Evolutionary conservation across 2,888 invertebrate genomes (phyloP), one percentile per base, ranked within the genome.

Genomic region (Rhamphomyia laevipes): DNA sequence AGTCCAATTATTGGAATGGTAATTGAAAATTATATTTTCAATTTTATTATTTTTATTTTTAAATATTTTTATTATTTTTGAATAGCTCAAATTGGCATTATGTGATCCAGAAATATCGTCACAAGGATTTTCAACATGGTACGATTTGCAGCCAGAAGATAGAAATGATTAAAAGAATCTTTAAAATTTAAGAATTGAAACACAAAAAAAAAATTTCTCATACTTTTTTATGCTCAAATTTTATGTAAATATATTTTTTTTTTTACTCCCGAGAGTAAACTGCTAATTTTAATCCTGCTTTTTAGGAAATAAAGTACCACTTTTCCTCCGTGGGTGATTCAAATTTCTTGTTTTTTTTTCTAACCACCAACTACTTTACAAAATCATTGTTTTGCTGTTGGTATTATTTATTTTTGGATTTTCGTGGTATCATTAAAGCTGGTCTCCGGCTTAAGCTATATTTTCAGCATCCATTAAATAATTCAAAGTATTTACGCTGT

Each of bases 1-100:
- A 86, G 84, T 66, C 88, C 89, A 30, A 76, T 86, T 43, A 83
- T 90, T 67, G 90, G 90, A 58, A 86, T 87, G 77, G 81, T 86
- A 64, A 64, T 63, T 58, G 16, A 38, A 7, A 21, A 21, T 17
- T 13, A 21, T 12, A 18, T 21, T 12, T 3, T 41, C 4, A 10
- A 38, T 40, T 40, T 17, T 38, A 16, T 16, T 15, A 16, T n/a
- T 4, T 4, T 4, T 37, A 15, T 37, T 7, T 37, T 7, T 49
- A n/a, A 41, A 33, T 30, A 17, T 21, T 47, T 56, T 55, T 58
- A 53, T 57, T 56, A 45, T 44, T n/a, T n/a, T n/a, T n/a, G n/a
- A n/a, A n/a, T 48, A 68, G 68, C 52, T 65, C 0, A 66, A 64
- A 60, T 57, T 68, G 31, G 52, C 62, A 1, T 57, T 70, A 21